These are phyloP conservation scores for Agraylea sexmaculata DNA, from an alignment of 1,140 invertebrate species.

Conservation along the genomic window DNA sequence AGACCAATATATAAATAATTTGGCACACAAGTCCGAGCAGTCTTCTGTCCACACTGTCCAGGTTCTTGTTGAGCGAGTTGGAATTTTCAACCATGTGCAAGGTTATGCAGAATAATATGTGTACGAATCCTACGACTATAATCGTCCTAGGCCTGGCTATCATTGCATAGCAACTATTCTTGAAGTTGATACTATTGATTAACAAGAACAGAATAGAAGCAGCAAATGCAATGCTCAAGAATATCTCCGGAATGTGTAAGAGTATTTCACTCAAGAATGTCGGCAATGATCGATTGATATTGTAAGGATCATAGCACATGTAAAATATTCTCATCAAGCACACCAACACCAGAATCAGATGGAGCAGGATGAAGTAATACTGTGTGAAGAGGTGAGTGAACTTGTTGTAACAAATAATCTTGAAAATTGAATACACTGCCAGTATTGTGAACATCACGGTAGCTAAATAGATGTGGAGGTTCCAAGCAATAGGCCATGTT, in stretches of 20 bases:
- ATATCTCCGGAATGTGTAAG: constrained; percentile 69
- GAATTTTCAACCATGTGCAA: constrained; percentile 63
- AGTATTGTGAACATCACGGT: constrained; percentile 71
- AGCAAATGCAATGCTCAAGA: constrained; percentile 73
- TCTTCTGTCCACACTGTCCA: constrained; percentile 37
- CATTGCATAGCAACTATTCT: constrained; percentile 50
- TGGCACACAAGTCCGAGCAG: constrained; percentile 66
- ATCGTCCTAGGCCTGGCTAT: constrained; percentile 63
- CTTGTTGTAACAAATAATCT: constrained; percentile 68
- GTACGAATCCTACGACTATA: constrained; percentile 56
- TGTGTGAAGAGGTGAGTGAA: constrained; percentile 66
- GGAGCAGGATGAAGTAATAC: constrained; percentile 74
- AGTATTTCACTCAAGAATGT: constrained; percentile 70
- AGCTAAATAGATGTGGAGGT: constrained; percentile 75
- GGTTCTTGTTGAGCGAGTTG: constrained; percentile 35
- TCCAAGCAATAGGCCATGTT: constrained; percentile 74
- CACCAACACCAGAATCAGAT: constrained; percentile 65
- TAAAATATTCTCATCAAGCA: constrained; percentile 74
- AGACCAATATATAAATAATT: constrained; percentile 67
- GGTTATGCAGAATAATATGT: constrained; percentile 64
- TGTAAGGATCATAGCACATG: constrained; percentile 82
- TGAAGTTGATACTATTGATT: constrained; percentile 54
- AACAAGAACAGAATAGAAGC: constrained; percentile 74
- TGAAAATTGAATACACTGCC: constrained; percentile 69
- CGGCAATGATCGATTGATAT: constrained; percentile 63